These are phyloP conservation scores for Aythya fuligula DNA, from an alignment of 2,797 vertebrate genomes.

Conservation along the genomic window DNA sequence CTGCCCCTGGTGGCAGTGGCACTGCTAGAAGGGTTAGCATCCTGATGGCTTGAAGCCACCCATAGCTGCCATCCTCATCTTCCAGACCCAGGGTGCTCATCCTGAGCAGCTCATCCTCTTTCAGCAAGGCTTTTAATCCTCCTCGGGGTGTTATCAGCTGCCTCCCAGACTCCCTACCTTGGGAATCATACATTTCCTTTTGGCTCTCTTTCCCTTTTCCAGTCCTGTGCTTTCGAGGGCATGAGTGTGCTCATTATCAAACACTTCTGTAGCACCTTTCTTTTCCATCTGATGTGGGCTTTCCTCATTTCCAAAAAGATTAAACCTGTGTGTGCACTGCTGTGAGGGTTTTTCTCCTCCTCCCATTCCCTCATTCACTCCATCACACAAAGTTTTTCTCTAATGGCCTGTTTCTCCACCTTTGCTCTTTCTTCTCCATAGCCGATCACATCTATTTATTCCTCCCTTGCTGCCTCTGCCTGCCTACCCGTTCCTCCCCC, in stretches of 20 bases:
- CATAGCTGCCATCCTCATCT: background rate
- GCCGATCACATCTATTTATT: conserved; percentile 16
- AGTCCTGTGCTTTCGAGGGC: background rate
- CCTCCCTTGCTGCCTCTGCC: background rate
- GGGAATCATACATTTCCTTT: background rate
- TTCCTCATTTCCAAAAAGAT: background rate
- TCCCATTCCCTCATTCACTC: background rate
- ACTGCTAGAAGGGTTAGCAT: background rate
- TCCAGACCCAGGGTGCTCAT: background rate
- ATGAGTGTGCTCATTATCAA: background rate
- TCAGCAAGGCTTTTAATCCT: background rate
- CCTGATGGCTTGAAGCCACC: background rate
- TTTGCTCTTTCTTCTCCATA: conserved; percentile 2
- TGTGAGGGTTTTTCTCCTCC: background rate
- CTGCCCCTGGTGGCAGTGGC: background rate
- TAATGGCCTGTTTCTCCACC: background rate
- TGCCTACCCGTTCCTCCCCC: background rate
- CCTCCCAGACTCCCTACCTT: background rate
- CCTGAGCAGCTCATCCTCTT: background rate
- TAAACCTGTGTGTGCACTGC: background rate
- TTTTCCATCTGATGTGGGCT: background rate
- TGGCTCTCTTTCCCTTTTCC: background rate
- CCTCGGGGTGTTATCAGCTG: background rate
- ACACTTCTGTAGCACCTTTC: too few relatives aligned
- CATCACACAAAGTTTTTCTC: background rate